Conservation (phyloP, 1,140 invertebrate species). For the Philopotamus ludificatus region DNA sequence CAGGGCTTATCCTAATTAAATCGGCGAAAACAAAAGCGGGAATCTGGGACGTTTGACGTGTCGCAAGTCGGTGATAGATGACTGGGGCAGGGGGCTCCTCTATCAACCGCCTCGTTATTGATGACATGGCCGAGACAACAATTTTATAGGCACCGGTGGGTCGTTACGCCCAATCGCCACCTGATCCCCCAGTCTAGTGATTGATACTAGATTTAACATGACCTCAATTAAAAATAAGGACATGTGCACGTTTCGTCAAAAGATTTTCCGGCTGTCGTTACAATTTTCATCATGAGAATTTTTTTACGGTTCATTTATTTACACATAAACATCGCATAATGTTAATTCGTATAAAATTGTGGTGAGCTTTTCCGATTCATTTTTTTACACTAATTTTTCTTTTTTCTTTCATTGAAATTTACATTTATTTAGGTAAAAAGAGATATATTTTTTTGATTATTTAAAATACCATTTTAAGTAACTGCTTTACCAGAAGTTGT, state of each 20-base stretch:
- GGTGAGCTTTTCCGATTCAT: no score
- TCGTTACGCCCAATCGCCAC: background rate
- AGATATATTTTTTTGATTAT: no score
- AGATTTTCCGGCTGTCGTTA: conserved; percentile 4
- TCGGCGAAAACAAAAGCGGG: background rate
- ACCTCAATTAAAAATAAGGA: no score
- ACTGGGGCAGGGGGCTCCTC: background rate
- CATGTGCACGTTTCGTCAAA: no score
- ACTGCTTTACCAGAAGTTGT: no score
- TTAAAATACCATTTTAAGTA: no score
- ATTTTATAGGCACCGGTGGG: background rate
- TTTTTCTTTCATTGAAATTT: no score
- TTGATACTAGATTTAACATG: no score
- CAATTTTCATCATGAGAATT: background rate
- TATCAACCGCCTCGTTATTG: background rate
- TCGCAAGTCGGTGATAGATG: conserved; percentile 2
- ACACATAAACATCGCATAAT: no score
- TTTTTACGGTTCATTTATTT: background rate
- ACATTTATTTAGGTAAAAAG: no score
- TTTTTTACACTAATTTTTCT: no score
- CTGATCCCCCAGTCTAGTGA: background rate
- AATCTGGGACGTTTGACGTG: background rate
- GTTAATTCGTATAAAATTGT: no score
- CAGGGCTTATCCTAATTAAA: conserved; percentile 6
- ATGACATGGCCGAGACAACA: background rate